These are phyloP conservation scores for Zaprionus tsacasi DNA, from an alignment of 1,140 invertebrate genomes.

Conservation along the genomic window DNA sequence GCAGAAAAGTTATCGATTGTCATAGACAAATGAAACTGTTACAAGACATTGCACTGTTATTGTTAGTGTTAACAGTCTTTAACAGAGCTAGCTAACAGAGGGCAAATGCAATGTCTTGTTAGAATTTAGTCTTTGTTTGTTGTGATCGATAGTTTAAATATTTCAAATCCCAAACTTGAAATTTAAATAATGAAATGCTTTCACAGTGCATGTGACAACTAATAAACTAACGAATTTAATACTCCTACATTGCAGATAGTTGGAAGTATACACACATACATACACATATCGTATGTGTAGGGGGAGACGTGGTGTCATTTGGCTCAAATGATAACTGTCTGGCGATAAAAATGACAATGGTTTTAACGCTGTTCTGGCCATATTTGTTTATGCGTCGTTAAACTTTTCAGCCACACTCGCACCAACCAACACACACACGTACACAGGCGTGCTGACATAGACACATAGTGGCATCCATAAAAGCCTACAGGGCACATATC, in stretches of 20 bases:
- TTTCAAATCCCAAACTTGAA: too few relatives aligned
- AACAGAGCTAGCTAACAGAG: too few relatives aligned
- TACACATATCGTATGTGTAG: neutral
- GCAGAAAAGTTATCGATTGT: too few relatives aligned
- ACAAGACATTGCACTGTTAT: too few relatives aligned
- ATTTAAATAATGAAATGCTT: neutral
- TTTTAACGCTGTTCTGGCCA: slow-evolving; percentile 56
- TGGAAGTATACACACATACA: neutral
- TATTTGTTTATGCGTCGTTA: slow-evolving; percentile 80
- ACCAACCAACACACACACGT: slow-evolving; percentile 40
- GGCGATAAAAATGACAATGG: slow-evolving; percentile 63
- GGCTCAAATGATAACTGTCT: slow-evolving; percentile 51
- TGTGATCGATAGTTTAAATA: too few relatives aligned
- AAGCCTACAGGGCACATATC: slow-evolving; percentile 65
- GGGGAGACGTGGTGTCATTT: slow-evolving; percentile 26
- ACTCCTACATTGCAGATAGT: neutral
- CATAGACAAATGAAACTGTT: too few relatives aligned
- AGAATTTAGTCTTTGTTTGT: too few relatives aligned
- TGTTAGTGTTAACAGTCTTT: too few relatives aligned
- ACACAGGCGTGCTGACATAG: slow-evolving; percentile 14
- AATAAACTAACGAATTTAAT: slow-evolving; percentile 17
- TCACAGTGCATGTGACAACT: slow-evolving; percentile 1
- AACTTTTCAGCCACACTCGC: slow-evolving; percentile 73
- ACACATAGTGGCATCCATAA: slow-evolving; percentile 49
- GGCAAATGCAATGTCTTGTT: too few relatives aligned